Percentiles rank a stretch among this genome's conserved stretches.
phyloP scores from a whole-genome alignment of 2,113 vertebrate species.

The Alectura lathami region DNA sequence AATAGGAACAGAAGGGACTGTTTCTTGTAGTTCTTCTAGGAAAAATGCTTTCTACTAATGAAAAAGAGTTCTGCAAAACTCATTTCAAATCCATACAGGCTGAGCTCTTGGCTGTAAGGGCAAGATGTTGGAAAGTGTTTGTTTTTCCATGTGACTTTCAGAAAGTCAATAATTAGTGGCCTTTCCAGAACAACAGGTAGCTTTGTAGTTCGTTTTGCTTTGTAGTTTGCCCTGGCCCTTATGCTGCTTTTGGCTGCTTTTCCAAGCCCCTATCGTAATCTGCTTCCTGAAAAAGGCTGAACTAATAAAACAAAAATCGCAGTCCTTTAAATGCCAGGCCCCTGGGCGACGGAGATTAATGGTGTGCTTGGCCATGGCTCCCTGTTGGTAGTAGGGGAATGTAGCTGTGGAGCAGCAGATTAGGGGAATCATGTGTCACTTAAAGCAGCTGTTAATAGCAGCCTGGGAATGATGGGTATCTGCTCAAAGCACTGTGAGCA shows the following conservation, averaged over 20 bases:
- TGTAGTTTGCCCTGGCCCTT: neutral
- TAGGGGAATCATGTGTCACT: neutral
- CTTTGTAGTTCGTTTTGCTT: constrained; percentile 16
- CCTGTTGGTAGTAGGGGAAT: neutral
- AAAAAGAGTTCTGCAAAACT: neutral
- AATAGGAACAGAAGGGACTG: neutral
- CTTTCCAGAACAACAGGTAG: constrained; percentile 34
- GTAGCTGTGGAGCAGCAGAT: neutral
- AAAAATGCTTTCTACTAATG: neutral
- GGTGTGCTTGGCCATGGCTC: neutral
- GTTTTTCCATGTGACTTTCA: constrained; percentile 25
- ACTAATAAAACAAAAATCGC: neutral
- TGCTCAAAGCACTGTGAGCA: neutral
- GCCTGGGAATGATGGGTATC: neutral
- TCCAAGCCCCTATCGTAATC: neutral
- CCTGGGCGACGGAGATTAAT: neutral
- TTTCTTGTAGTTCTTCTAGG: neutral
- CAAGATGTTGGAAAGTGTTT: neutral
- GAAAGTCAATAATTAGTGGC: neutral
- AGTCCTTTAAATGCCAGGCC: neutral
- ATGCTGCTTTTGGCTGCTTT: neutral
- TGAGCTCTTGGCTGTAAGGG: neutral
- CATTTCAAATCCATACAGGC: neutral
- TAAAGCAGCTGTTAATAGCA: constrained; percentile 1
- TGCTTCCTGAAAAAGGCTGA: neutral